These are phyloP conservation scores for Drosophila virilis DNA, from an alignment of 1,140 invertebrate species.

Conservation along the genomic window DNA sequence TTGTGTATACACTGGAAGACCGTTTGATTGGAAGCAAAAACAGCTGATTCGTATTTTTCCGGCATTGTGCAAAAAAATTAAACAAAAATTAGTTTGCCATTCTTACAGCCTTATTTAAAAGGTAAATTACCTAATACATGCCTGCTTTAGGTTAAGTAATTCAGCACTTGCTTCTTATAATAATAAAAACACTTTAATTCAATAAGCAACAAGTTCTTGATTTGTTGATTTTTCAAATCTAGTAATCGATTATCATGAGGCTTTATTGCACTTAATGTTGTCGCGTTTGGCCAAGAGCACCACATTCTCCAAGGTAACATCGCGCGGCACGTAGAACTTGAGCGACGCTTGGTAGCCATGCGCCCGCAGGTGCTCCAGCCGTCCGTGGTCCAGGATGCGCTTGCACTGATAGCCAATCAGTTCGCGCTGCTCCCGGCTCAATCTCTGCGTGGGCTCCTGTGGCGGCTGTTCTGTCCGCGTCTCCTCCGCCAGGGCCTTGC, in stretches of 20 bases:
- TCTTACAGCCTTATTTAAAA: no score
- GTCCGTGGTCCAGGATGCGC: conserved; percentile 90
- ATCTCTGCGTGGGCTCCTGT: conserved; percentile 61
- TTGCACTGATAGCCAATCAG: conserved; percentile 90
- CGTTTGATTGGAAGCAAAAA: conserved; percentile 13
- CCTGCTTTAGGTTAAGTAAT: no score
- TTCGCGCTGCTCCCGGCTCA: conserved; percentile 85
- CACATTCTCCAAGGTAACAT: conserved; percentile 91
- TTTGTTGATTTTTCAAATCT: neutral
- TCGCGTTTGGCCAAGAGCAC: conserved; percentile 87
- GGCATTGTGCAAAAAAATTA: neutral
- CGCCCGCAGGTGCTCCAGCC: conserved; percentile 87
- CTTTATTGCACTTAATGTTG: conserved; percentile 26
- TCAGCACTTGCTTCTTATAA: no score
- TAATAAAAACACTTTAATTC: no score
- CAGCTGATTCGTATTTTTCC: conserved; percentile 16
- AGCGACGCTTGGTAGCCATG: conserved; percentile 87
- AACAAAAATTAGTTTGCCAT: neutral
- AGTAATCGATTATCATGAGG: conserved; percentile 21
- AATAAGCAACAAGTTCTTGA: neutral
- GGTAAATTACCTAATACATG: no score
- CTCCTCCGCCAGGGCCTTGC: conserved; percentile 75
- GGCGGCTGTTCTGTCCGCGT: conserved; percentile 54
- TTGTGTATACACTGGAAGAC: conserved; percentile 41
- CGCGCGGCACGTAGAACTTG: conserved; percentile 87